Conservation (phyloP, 2,888 invertebrate species). For the Thera obeliscata region DNA sequence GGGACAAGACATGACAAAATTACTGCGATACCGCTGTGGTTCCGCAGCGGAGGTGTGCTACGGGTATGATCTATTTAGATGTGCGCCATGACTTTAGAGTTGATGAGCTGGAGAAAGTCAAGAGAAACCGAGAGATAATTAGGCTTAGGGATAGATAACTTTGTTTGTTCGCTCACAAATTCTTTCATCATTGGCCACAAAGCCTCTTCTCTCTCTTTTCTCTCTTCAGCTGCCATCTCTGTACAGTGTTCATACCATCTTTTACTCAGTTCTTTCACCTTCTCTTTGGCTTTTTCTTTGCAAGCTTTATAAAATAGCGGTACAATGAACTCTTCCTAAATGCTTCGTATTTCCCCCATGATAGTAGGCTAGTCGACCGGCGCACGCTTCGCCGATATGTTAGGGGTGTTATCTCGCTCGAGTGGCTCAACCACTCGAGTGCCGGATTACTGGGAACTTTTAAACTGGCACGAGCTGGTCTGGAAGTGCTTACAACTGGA, state of each 20-base stretch:
- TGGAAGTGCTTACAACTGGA: conserved; percentile 10
- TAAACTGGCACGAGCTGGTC: conserved; percentile 35
- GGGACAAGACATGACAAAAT: too few species aligned
- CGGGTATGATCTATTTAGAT: too few species aligned
- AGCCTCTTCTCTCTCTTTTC: too few species aligned
- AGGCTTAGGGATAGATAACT: background rate
- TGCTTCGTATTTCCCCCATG: conserved; percentile 10
- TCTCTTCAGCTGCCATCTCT: too few species aligned
- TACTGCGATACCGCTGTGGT: too few species aligned
- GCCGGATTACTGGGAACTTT: conserved; percentile 45
- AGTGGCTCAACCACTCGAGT: conserved; percentile 41
- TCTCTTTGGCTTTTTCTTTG: too few species aligned
- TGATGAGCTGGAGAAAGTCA: background rate
- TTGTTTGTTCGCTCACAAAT: background rate
- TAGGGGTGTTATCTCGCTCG: conserved; percentile 48
- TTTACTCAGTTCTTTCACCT: too few species aligned
- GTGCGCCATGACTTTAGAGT: background rate
- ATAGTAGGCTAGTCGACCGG: conserved; percentile 25
- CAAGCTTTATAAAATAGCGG: too few species aligned
- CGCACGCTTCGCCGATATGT: conserved; percentile 48
- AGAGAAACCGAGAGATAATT: background rate
- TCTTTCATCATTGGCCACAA: too few species aligned
- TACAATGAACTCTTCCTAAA: background rate
- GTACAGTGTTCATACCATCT: too few species aligned
- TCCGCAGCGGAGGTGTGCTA: too few species aligned